These are phyloP conservation scores for Odobenus rosmarus DNA, from an alignment of 2,113 vertebrate genomes.

Conservation along the genomic window DNA sequence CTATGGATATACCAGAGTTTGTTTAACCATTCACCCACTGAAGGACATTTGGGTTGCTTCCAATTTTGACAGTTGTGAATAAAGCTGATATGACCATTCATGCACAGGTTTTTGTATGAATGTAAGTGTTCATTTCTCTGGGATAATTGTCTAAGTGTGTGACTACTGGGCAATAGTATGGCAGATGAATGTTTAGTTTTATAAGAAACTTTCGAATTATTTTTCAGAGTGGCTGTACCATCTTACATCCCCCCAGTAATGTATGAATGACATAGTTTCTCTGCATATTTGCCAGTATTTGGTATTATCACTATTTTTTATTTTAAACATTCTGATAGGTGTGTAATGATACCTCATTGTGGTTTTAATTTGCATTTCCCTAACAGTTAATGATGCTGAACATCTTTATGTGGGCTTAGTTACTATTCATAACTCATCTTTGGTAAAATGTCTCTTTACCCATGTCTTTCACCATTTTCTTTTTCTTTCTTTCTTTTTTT, in stretches of 20 bases:
- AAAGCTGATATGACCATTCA: neutral
- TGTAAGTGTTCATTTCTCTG: neutral
- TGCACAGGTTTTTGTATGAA: neutral
- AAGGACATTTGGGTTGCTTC: neutral
- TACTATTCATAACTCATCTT: neutral
- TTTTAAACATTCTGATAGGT: neutral
- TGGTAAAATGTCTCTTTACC: neutral
- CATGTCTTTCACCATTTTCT: neutral
- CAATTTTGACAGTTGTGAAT: neutral
- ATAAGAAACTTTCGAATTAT: neutral
- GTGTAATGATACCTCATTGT: neutral
- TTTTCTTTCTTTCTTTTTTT: too few species aligned
- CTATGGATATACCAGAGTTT: neutral
- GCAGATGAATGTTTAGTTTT: neutral
- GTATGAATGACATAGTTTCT: neutral
- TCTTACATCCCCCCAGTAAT: neutral
- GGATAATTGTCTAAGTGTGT: neutral
- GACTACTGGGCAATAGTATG: neutral
- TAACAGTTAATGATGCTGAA: neutral
- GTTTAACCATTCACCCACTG: neutral
- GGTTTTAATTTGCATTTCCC: neutral
- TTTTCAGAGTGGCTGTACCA: neutral
- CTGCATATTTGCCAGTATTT: neutral
- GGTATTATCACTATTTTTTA: neutral
- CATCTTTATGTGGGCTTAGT: neutral